Evolutionary conservation across 23 tunicate species (phyloP), one percentile per base, ranked within the genome.

Genomic region (Corella eumyota): DNA sequence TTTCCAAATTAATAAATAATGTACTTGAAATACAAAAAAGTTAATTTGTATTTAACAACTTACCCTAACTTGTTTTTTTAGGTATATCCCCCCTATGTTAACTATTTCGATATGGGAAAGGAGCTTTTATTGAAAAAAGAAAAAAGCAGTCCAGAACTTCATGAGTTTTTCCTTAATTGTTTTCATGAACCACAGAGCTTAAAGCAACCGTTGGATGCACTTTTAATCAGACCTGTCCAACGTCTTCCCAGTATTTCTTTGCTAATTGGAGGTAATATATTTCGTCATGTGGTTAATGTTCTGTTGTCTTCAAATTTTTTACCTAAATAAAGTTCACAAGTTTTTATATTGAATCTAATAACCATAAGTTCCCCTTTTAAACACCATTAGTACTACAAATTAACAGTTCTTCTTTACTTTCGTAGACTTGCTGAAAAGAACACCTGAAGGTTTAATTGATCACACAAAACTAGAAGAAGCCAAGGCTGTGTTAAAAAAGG

Each of bases 81-180:
- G 96, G 96, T 68, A 0, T 88, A 88, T 61, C 96, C 96, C 6
- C 77, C 75, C 0, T 88, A 79, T 50, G 96, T 88, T 11, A 88
- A 88, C 63, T 88, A 71, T 45, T 88, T 79, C 37, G 96, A 88
- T 56, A 73, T 88, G 88, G 77, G 90, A 1, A 75, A 73, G 46
- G 86, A 82, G 20, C 28, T 73, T 4, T 62, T 88, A 20, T 31
- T 72, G 62, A 88, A 78, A 60, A 65, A 54, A 59, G 68, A 73
- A 44, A 83, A 88, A 34, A 9, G 69, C 25, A 88, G 62, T 50
- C 62, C 72, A 13, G 80, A 62, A 27, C 56, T 88, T 30, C 4
- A 67, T 19, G 60, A 72, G 11, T 88, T 88, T 50, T 36, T 88
- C 13, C 53, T 40, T 4, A 36, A 78, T 19, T 78, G 96, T 45